These are phyloP conservation scores for Drosophila rhopaloa DNA, from an alignment of 1,140 invertebrate genomes.

Conservation along the genomic window DNA sequence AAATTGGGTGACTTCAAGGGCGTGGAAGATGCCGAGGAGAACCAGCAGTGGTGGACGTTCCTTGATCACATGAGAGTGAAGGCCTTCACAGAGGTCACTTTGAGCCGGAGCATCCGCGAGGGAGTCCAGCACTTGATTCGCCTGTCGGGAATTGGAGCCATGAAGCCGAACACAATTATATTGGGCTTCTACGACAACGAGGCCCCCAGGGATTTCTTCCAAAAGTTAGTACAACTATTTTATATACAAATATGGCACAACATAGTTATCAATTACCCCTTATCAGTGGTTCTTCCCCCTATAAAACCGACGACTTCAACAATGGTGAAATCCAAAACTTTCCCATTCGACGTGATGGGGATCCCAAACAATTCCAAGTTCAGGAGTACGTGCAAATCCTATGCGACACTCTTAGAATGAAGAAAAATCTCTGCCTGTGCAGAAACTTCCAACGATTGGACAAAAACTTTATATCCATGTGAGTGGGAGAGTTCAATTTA, in stretches of 20 bases:
- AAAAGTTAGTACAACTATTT: constrained; percentile 79
- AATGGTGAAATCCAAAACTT: constrained; percentile 84
- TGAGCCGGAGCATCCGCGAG: constrained; percentile 92
- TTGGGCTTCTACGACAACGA: constrained; percentile 95
- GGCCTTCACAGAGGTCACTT: constrained; percentile 98
- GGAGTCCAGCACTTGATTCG: constrained; percentile 97
- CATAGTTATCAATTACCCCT: constrained; percentile 8
- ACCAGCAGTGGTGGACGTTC: constrained; percentile 94
- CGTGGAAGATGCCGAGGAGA: constrained; percentile 90
- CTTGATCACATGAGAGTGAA: constrained; percentile 96
- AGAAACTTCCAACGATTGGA: constrained; percentile 95
- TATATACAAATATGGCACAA: background rate
- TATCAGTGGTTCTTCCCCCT: constrained; percentile 84
- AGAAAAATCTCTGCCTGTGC: constrained; percentile 97
- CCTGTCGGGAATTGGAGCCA: constrained; percentile 97
- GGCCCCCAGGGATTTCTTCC: constrained; percentile 90
- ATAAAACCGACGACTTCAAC: constrained; percentile 84
- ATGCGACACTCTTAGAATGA: constrained; percentile 93
- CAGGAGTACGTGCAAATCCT: constrained; percentile 96
- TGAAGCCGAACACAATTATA: constrained; percentile 99
- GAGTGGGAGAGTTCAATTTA: constrained; percentile 31
- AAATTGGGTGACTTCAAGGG: constrained; percentile 88
- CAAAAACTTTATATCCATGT: constrained; percentile 89
- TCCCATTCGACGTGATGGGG: constrained; percentile 82
- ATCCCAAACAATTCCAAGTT: constrained; percentile 76